phyloP scores from a whole-genome alignment of 2,888 invertebrate species.

The Ceriagrion tenellum region DNA sequence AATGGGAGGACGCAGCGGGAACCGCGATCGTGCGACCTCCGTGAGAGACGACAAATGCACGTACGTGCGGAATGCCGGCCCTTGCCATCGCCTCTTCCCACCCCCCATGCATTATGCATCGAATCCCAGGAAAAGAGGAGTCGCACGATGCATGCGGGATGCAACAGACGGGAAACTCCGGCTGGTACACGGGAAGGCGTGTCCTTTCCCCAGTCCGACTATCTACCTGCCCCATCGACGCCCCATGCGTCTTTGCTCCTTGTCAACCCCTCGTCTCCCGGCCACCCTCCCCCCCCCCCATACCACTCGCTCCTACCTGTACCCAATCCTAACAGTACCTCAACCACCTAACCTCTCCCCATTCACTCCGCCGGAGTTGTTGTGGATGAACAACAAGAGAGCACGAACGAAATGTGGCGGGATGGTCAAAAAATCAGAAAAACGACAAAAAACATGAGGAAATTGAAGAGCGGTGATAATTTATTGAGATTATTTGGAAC shows the following conservation, averaged over 20 bases:
- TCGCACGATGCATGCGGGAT: neutral
- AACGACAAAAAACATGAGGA: neutral
- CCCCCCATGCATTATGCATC: neutral
- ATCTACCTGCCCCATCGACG: conserved; percentile 5
- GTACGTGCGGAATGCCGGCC: neutral
- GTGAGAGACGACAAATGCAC: neutral
- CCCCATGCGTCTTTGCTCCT: conserved; percentile 22
- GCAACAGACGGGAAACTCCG: neutral
- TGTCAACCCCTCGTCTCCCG: neutral
- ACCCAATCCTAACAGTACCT: neutral
- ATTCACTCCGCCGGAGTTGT: neutral
- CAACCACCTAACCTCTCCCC: neutral
- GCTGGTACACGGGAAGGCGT: neutral
- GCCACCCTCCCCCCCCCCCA: neutral
- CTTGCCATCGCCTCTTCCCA: neutral
- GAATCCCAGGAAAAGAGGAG: neutral
- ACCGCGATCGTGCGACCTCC: neutral
- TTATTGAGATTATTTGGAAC: neutral
- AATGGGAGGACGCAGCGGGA: neutral
- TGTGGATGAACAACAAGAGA: neutral
- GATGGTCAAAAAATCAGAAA: neutral
- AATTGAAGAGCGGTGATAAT: neutral
- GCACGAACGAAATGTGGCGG: neutral
- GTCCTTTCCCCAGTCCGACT: neutral
- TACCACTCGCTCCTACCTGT: too few relatives aligned